Evolutionary conservation across 2,113 vertebrate species (phyloP), one percentile per base, ranked within the genome.

Genomic region (Gymnogyps californianus): DNA sequence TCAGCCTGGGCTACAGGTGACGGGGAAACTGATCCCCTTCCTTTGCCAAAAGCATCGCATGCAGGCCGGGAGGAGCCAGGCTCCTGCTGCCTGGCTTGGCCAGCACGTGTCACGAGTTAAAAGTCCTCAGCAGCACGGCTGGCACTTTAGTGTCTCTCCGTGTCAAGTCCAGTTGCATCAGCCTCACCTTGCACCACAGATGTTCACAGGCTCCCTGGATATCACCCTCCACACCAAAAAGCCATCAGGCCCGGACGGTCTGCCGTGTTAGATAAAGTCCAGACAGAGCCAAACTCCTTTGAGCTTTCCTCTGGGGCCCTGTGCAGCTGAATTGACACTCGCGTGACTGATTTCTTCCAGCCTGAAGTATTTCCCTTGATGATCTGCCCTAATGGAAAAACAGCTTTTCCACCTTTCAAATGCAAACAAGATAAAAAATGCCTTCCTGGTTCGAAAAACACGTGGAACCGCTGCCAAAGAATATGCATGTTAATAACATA

Each of bases 291-390:
- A 88, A 89, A 77, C 82, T 94, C 72, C 90, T 87, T 34, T 3
- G 3, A 28, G 38, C 76, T 93, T 85, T 91, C 82, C 93, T 83
- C 54, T 78, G 90, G 84, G 96, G 81, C 91, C 92, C 90, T 67
- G 47, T 31, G 62, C 89, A 88, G 95, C 85, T 93, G 94, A 93
- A 86, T 87, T 81, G 84, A 94, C 93, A 67, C 91, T 96, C 69
- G 86, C 1, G 29, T 95, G 95, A 97, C 91, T 92, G 91, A 95
- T 97, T 96, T 87, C 91, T 98, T 97, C 95, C 95, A 96, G 95
- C 82, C 87, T 86, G 66, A 89, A 95, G 55, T 70, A 89, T 91
- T 97, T 96, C 88, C 82, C 77, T 94, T 79, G 96, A 84, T 95
- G 90, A 93, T 93, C 76, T 89, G 40, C 42, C 69, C 52, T 89